Evolutionary conservation across 2,888 invertebrate species (phyloP).

Genomic region (Phyllotreta striolata): DNA sequence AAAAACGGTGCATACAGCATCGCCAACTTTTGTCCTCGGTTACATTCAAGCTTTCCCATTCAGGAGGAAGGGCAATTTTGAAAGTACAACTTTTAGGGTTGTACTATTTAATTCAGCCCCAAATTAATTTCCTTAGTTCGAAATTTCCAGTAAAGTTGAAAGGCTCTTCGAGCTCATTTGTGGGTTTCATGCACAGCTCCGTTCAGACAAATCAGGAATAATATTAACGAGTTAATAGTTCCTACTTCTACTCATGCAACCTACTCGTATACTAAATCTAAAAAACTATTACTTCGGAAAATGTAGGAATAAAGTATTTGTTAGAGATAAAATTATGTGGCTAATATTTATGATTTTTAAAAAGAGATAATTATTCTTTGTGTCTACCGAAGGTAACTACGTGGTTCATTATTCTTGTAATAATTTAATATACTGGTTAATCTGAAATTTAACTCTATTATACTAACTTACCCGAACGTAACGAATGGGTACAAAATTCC

Average conservation of each 20-base stretch:
- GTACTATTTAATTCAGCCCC: constrained; percentile 21
- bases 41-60: background rate
- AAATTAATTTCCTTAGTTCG: constrained; percentile 19
- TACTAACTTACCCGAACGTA: constrained; percentile 4
- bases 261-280: too few species aligned
- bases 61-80: background rate
- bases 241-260: too few species aligned
- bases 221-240: too few species aligned
- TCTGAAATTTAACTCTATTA: constrained; percentile 18
- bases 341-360: too few species aligned
- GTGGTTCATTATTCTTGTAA: too few species aligned
- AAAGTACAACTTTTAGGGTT: constrained; percentile 16
- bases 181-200: constrained; percentile 13
- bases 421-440: background rate
- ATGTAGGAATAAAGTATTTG: too few species aligned
- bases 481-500: constrained; percentile 10
- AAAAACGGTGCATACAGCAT: background rate
- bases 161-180: constrained; percentile 17
- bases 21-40: background rate
- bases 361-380: too few species aligned
- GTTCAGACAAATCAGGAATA: background rate
- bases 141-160: constrained; percentile 12
- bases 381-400: too few species aligned
- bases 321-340: too few species aligned
- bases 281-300: too few species aligned